Evolutionary conservation across 2,113 vertebrate genomes (phyloP).

Genomic region (Mustela nigripes): DNA sequence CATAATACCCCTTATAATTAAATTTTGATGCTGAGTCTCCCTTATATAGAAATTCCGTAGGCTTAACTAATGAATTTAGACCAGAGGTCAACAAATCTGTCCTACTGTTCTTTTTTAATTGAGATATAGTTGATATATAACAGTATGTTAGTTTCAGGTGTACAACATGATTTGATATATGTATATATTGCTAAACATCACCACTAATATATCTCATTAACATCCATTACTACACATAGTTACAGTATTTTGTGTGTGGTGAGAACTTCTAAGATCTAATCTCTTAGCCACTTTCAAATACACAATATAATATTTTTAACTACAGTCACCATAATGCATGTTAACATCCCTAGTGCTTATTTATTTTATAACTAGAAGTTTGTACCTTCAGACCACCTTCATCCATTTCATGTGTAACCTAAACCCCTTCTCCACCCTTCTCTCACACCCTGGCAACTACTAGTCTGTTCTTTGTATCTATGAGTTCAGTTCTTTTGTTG

Average conservation of each 20-base stretch:
- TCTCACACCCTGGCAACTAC: background rate
- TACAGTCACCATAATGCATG: background rate
- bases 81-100: background rate
- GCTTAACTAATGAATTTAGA: background rate
- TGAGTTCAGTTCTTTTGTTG: background rate
- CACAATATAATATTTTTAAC: background rate
- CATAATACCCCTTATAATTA: background rate
- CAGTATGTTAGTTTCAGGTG: background rate
- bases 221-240: background rate
- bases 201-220: background rate
- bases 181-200: background rate
- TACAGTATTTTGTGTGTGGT: background rate
- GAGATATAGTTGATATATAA: background rate
- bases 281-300: background rate
- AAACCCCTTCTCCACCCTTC: background rate
- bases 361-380: background rate
- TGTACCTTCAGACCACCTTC: background rate
- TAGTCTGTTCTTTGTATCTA: background rate
- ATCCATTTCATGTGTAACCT: background rate
- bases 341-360: background rate
- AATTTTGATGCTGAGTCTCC: background rate
- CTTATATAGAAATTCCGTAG: background rate
- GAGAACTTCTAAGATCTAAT: background rate
- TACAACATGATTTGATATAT: background rate
- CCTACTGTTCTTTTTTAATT: background rate